phyloP scores from a whole-genome alignment of 2,113 vertebrate genomes.

The Himantopus leucocephalus region DNA sequence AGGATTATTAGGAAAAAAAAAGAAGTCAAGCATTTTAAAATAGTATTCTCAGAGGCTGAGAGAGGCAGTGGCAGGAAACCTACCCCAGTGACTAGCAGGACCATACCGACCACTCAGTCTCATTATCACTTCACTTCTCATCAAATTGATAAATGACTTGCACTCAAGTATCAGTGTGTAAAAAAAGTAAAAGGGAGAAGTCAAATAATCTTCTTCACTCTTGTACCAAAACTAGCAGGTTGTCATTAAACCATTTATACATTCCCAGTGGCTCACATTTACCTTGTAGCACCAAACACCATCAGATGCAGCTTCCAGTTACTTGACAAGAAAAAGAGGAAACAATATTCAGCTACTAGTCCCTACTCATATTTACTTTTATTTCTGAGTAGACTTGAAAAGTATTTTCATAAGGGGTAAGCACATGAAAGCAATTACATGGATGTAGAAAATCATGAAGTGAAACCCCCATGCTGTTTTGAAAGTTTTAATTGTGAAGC shows the following conservation, averaged over 20 bases:
- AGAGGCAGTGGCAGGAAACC: background rate
- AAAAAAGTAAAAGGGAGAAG: background rate
- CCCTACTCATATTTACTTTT: background rate
- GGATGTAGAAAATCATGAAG: background rate
- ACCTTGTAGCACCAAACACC: background rate
- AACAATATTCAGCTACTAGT: background rate
- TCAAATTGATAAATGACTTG: background rate
- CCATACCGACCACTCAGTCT: background rate
- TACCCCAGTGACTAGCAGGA: background rate
- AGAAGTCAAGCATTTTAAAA: background rate
- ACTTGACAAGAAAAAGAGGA: background rate
- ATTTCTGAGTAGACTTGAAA: background rate
- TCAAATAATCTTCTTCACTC: background rate
- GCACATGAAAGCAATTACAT: background rate
- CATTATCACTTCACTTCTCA: background rate
- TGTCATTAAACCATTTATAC: background rate
- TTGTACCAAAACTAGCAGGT: background rate
- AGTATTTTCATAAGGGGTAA: background rate
- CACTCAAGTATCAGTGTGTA: background rate
- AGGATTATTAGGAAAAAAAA: background rate
- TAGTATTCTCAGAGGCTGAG: background rate
- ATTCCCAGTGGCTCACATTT: background rate
- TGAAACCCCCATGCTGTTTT: background rate
- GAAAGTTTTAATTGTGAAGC: background rate
- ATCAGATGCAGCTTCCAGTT: background rate